Evolutionary conservation across 1,140 invertebrate genomes (phyloP), one percentile per base, ranked within the genome.

Genomic region (Papilio xuthus): DNA sequence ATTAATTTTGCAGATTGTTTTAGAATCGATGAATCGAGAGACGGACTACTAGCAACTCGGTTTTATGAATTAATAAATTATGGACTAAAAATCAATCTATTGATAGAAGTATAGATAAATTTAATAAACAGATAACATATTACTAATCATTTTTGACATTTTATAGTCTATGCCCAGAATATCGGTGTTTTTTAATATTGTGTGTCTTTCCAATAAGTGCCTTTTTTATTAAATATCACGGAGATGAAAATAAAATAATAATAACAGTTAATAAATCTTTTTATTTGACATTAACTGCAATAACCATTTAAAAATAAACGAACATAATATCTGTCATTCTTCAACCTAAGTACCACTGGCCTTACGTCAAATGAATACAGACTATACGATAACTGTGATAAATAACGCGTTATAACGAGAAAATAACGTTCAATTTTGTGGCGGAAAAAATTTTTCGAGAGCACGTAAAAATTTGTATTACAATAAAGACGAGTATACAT

Each of bases 381-480:
- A 70, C 41, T 44, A 72, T 44, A 41, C 23, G 23, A 13, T 13
- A 72, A 42, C 70, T 26, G 70, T 42, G 37, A 72, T 72, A 72
- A 72, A 72, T 72, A 72, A 72, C 20, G 37, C 20, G 70, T 72
- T 47, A 72, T 44, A 26, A 72, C 70, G 41, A 15, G 41, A 72
- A 72, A 72, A 72, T 72, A 72, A 72, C 70, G 70, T 72, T 72
- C 20, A 72, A 72, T 50, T 72, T 44, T 63, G 60, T 63, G 60
- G 41, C 70, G 70, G 70, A 42, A 37, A 41, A 72, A 47, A 23
- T 20, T 28, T 32, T 72, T 44, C 7, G n/a, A 23, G 41, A 72
- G 70, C 20, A 26, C 28, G 26, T 63, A 41, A 53, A 79, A 82
- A 84, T 82, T 80, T 70, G 79, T 47, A 80, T 84, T 81, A 84